Evolutionary conservation across 2,113 vertebrate species (phyloP).

Genomic region (Pachycephala philippinensis): DNA sequence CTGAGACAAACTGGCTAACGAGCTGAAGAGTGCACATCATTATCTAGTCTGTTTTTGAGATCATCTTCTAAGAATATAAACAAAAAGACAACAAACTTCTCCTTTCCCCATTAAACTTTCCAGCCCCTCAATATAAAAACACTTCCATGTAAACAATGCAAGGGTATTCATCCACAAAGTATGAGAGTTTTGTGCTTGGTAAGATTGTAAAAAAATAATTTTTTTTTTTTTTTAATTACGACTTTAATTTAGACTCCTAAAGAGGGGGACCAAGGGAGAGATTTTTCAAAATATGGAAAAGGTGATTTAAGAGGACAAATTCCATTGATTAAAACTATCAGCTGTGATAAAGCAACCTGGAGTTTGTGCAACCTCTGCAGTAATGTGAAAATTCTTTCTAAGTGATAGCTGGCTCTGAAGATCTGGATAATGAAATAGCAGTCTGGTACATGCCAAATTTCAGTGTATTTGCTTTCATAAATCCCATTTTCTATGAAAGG

Average conservation of each 20-base stretch:
- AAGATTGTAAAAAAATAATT: neutral
- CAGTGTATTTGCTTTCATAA: neutral
- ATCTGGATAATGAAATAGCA: neutral
- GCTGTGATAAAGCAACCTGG: neutral
- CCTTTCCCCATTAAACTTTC: neutral
- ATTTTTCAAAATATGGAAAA: neutral
- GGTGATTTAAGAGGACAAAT: neutral
- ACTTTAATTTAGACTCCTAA: neutral
- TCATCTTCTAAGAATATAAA: neutral
- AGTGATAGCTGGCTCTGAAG: neutral
- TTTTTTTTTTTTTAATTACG: neutral
- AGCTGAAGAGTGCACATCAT: neutral
- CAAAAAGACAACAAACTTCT: neutral
- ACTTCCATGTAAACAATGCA: neutral
- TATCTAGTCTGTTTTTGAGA: neutral
- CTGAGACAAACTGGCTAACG: neutral
- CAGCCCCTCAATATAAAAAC: neutral
- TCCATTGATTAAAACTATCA: neutral
- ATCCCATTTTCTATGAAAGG: neutral
- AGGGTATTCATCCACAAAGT: neutral
- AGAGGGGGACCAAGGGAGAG: neutral
- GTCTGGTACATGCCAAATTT: neutral
- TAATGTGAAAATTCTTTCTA: neutral
- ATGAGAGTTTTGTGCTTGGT: neutral
- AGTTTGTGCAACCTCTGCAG: neutral